These are phyloP conservation scores for Sakesphorus luctuosus DNA, from an alignment of 2,113 vertebrate species.

Conservation along the genomic window DNA sequence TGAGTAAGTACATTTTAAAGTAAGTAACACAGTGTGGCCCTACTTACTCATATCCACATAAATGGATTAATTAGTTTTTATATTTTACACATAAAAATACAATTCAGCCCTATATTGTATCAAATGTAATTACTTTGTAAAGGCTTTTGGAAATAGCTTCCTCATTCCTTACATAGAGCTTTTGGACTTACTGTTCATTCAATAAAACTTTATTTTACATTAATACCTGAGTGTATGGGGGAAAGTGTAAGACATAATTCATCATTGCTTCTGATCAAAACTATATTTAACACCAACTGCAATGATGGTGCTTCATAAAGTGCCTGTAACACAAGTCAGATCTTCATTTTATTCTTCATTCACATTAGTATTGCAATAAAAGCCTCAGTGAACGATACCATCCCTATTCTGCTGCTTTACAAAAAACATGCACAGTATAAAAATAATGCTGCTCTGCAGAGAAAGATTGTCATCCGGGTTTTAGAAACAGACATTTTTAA, in stretches of 20 bases:
- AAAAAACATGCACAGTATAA: slow-evolving; percentile 23
- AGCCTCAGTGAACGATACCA: background rate
- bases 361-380: background rate
- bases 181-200: background rate
- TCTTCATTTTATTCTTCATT: background rate
- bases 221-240: slow-evolving; percentile 29
- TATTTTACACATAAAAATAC: background rate
- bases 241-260: background rate
- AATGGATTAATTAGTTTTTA: background rate
- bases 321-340: background rate
- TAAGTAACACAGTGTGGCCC: background rate
- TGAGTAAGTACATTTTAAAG: background rate
- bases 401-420: background rate
- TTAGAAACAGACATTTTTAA: slow-evolving; percentile 5
- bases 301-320: background rate
- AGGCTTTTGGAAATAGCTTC: background rate
- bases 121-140: background rate
- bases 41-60: background rate
- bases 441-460: slow-evolving; percentile 30
- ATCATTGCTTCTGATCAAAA: background rate
- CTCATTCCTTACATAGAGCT: background rate
- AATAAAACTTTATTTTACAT: slow-evolving; percentile 24
- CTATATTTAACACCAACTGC: background rate
- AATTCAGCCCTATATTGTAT: background rate
- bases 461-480: background rate